A percentile compares a stretch with the other conserved stretches of the same genome.
Conservation (phyloP, 2,888 invertebrate species). For the Mesorhabditis sp. region DNA sequence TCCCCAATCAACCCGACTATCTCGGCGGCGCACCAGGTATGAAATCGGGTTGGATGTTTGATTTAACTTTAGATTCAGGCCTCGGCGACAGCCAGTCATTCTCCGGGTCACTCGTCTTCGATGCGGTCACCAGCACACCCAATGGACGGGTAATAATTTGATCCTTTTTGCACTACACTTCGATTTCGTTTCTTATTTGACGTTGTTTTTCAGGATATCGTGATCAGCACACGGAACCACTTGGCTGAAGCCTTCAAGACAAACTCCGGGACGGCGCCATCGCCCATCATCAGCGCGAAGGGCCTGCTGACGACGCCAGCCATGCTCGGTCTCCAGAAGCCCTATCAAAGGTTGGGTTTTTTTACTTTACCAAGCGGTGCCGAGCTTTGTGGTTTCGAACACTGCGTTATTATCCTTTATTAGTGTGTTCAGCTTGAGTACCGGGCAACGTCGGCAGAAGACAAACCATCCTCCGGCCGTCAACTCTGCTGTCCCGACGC, state of each 20-base stretch:
- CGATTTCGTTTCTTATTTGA: too few species aligned
- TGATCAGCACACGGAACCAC: neutral
- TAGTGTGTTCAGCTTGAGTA: too few species aligned
- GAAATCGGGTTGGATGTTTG: neutral
- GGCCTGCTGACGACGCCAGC: neutral
- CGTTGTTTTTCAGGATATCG: too few species aligned
- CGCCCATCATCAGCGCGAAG: neutral
- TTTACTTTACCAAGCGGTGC: too few species aligned
- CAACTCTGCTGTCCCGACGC: too few species aligned
- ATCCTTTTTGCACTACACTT: too few species aligned
- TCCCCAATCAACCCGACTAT: neutral
- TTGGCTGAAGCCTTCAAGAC: neutral
- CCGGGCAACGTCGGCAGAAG: too few species aligned
- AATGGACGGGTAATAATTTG: neutral
- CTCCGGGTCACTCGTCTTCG: neutral
- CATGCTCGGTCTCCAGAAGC: neutral
- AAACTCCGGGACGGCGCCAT: neutral
- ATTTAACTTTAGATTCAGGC: slow-evolving; percentile 4
- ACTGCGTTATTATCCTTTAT: too few species aligned
- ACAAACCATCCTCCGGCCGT: too few species aligned
- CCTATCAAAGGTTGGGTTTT: neutral
- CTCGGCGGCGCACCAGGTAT: neutral
- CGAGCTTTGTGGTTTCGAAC: too few species aligned
- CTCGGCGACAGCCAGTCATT: neutral
- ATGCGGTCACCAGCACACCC: neutral